These are phyloP conservation scores for Steromphala cineraria DNA, from an alignment of 2,888 invertebrate species.

Conservation along the genomic window DNA sequence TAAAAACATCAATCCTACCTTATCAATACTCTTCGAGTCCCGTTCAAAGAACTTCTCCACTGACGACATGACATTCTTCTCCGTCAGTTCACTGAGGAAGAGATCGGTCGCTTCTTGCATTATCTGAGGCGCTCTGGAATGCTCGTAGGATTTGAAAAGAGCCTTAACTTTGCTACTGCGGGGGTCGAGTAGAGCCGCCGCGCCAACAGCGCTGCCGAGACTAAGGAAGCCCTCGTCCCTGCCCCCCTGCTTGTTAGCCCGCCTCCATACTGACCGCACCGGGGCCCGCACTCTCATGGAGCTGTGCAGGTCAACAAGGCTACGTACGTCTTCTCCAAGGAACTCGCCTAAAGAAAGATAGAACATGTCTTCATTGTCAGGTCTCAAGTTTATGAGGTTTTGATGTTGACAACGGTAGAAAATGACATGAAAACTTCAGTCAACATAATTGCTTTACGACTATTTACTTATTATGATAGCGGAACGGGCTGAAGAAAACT, in stretches of 20 bases:
- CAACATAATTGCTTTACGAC: too few relatives aligned
- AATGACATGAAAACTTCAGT: too few relatives aligned
- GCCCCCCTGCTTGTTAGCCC: constrained; percentile 38
- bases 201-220: constrained; percentile 53
- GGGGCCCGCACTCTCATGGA: constrained; percentile 58
- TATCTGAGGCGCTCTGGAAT: constrained; percentile 32
- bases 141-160: constrained; percentile 48
- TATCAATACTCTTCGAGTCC: constrained; percentile 54
- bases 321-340: constrained; percentile 52
- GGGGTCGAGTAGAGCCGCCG: constrained; percentile 41
- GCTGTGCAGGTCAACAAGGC: constrained; percentile 54
- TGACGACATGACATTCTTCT: constrained; percentile 43
- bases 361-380: neutral
- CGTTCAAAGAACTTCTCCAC: constrained; percentile 57
- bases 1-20: neutral
- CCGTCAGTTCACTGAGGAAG: constrained; percentile 49
- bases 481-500: too few relatives aligned
- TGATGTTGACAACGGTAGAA: too few relatives aligned
- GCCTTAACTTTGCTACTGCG: constrained; percentile 47
- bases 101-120: constrained; percentile 54
- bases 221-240: constrained; percentile 43
- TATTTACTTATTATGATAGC: too few relatives aligned
- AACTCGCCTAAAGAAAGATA: constrained; percentile 49
- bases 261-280: constrained; percentile 50
- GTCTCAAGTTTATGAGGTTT: too few relatives aligned